Conservation (phyloP, 2,797 vertebrate species). For the Betta splendens region DNA sequence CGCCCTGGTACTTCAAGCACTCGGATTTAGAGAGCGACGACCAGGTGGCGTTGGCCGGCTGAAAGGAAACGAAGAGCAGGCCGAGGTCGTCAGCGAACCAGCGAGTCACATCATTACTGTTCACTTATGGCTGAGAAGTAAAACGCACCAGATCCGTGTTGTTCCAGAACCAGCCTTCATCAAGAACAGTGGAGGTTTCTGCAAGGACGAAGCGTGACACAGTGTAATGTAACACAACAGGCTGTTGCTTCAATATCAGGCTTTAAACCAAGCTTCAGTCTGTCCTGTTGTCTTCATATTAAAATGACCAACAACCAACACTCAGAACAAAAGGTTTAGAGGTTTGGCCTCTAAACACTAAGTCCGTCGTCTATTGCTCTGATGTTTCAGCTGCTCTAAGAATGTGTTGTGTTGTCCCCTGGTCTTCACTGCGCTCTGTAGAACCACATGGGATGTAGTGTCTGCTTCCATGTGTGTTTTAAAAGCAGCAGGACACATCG, state of each 20-base stretch:
- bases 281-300: too few species aligned
- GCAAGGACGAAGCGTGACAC: conserved; percentile 48
- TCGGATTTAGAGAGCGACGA: conserved; percentile 85
- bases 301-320: too few species aligned
- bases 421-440: conserved; percentile 1
- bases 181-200: conserved; percentile 85
- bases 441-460: too few species aligned
- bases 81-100: neutral
- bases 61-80: neutral
- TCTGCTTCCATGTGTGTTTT: too few species aligned
- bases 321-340: too few species aligned
- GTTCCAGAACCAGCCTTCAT: conserved; percentile 73
- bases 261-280: too few species aligned
- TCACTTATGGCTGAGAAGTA: neutral
- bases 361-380: neutral
- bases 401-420: conserved; percentile 6
- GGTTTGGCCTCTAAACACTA: too few species aligned
- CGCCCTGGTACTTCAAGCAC: conserved; percentile 88
- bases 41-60: conserved; percentile 85
- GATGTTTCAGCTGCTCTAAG: conserved; percentile 26
- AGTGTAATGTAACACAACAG: too few species aligned
- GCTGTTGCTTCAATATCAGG: too few species aligned
- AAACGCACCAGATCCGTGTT: conserved; percentile 80
- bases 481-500: conserved; percentile 23
- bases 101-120: neutral